A percentile compares a stretch with the other conserved stretches of the same genome.
phyloP scores from a whole-genome alignment of 2,888 invertebrate genomes.

The Callosobruchus maculatus region DNA sequence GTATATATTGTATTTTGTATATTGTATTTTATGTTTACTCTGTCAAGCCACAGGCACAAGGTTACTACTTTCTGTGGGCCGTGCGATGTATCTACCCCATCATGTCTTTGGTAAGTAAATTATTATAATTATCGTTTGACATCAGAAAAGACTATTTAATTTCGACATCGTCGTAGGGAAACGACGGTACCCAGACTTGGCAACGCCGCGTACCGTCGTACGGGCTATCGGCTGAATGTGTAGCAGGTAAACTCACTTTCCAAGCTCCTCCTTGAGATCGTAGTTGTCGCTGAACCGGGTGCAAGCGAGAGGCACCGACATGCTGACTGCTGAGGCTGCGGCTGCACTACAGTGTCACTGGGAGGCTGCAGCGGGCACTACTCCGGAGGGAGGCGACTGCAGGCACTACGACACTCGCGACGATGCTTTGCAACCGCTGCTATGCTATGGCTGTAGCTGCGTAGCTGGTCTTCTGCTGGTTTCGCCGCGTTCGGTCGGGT shows the following conservation, averaged over 20 bases:
- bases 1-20: no score
- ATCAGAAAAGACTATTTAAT: no score
- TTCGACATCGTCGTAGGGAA: no score
- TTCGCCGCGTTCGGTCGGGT: no score
- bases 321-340: slow-evolving; percentile 50
- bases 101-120: no score
- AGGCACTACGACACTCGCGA: neutral
- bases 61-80: no score
- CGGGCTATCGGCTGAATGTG: neutral
- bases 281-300: slow-evolving; percentile 99
- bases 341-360: neutral
- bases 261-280: slow-evolving; percentile 98
- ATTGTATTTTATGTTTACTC: no score
- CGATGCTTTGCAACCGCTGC: neutral
- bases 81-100: no score
- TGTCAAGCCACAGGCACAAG: no score
- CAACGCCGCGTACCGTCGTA: neutral
- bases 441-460: no score
- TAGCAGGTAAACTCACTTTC: slow-evolving; percentile 75
- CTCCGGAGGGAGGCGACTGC: neutral
- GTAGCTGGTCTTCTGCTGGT: no score
- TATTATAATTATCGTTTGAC: no score
- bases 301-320: slow-evolving; percentile 87
- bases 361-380: neutral
- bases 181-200: slow-evolving; percentile 4